Base-by-base conservation (phyloP, 2,113 vertebrate genomes). In the Platysteira castanea region DNA sequence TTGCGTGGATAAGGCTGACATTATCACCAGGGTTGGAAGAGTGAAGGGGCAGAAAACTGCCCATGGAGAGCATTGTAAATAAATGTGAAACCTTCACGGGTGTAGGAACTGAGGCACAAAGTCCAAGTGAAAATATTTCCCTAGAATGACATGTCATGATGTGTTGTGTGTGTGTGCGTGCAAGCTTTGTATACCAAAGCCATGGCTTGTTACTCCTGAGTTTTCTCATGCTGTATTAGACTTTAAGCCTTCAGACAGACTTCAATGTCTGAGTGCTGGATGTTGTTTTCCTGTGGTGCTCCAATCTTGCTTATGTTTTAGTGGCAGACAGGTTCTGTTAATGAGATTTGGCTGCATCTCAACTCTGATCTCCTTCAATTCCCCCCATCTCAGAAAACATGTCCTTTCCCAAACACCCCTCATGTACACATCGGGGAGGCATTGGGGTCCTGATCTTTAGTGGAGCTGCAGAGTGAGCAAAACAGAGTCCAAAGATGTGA, bases 31-130 rank as follows among this genome's bases (percentile, higher is more conserved):
- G 23, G 4, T 18, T 87, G 89, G 84, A 74, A 80, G 76, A 91
- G 41, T 76, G 85, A 92, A 94, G 87, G 77, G 82, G 52, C n/a
- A 94, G 73, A 90, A 74, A 90, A 54, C 82, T 95, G 64, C 76
- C 44, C 7, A 7, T 90, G 47, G 42, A 93, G 81, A n/a, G 60
- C 53, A 44, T 52, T 69, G 76, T 77, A 94, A 94, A 93, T 85
- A 91, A 59, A 69, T 37, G 63, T 52, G 67, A 80, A 93, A 67
- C 39, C 11, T 50, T 88, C 19, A 7, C 33, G 56, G 5, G 6
- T 82, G 50, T 53, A 85, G 42, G 35, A 35, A 31, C 78, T 69
- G 47, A 91, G 59, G 71, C 82, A 91, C 67, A 49, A 70, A 81
- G 71, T 88, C 54, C 64, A 81, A 26, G 61, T 65, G 87, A 69